Conservation (phyloP, 2,113 vertebrate genomes). For the Calyptomena viridis region DNA sequence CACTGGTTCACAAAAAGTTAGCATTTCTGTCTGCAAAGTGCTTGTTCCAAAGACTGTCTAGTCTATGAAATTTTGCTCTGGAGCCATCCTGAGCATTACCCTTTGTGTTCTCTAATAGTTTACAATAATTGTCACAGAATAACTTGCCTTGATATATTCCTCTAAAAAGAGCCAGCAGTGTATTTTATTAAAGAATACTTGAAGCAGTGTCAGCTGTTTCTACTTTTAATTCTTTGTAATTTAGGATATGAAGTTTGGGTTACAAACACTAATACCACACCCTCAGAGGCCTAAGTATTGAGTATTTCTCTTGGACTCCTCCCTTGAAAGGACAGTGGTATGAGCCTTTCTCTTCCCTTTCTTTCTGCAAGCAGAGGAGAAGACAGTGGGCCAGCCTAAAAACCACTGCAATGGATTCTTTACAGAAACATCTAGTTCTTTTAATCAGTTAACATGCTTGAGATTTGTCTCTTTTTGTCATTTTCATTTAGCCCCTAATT, state of each 20-base stretch:
- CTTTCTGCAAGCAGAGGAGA: background rate
- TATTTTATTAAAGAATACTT: conserved; percentile 10
- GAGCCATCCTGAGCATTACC: background rate
- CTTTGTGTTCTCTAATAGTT: background rate
- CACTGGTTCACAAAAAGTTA: background rate
- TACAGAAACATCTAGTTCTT: background rate
- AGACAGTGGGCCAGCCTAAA: background rate
- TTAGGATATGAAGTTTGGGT: background rate
- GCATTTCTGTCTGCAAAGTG: background rate
- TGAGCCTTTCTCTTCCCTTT: background rate
- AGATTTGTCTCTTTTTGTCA: background rate
- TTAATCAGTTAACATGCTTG: background rate
- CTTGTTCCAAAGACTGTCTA: background rate
- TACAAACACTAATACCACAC: background rate
- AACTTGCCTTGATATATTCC: background rate
- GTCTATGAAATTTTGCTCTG: background rate
- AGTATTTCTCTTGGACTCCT: background rate
- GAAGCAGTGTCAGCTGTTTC: conserved; percentile 8
- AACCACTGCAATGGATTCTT: background rate
- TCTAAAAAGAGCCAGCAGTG: background rate
- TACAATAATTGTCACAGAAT: background rate
- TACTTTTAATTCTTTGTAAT: conserved; percentile 25
- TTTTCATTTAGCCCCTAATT: background rate
- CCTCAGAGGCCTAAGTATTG: background rate
- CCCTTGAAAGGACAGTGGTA: background rate